Evolutionary conservation across 2,888 invertebrate species (phyloP), one percentile per base, ranked within the genome.

Genomic region (Imbricaverruca yamaguchii): DNA sequence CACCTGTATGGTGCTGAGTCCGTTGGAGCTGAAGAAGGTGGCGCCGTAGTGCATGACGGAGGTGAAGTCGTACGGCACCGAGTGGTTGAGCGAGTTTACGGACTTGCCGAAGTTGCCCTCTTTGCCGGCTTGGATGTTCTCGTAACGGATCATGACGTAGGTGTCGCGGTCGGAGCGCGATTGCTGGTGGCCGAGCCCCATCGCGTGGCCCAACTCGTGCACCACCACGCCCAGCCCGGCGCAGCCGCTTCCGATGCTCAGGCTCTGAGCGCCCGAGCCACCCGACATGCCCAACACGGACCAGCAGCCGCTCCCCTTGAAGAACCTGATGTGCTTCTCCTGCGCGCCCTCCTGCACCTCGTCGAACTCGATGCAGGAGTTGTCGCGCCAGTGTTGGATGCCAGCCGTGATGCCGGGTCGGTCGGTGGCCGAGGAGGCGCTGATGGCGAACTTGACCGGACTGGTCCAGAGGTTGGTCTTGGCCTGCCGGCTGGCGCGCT

Each of bases 1-100:
- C 1, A 80, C 67, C 18, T 67, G 56, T 9, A 81, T 81, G 65
- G 81, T 81, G 57, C 39, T 21, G 56, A 39, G 53, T 25, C 74
- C 81, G 59, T 80, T 81, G 18, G 18, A 55, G 4, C 8, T 39
- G 80, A 81, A 81, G 9, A 1, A 67, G 69, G 10, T 10, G 10
- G 65, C 80, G 18, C 39, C 57, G 80, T 81, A 82, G 69, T 82
- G 82, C 82, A 82, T 81, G 78, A 80, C 74, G 65, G 81, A 81
- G 21, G 81, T 80, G 79, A 74, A 80, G 59, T 82, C 82, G 69
- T 81, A 82, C 3, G 80, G 80, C n/a, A 82, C 80, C 15, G 80
- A 56, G 25, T 57, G 25, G 57, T 21, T 80, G 57, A n/a, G 23
- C 13, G 80, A 67, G 23, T 61, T 15, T 11, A 13, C 12, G 6